Base-by-base conservation (phyloP, 2,888 invertebrate genomes). In the Thereva nobilitata region DNA sequence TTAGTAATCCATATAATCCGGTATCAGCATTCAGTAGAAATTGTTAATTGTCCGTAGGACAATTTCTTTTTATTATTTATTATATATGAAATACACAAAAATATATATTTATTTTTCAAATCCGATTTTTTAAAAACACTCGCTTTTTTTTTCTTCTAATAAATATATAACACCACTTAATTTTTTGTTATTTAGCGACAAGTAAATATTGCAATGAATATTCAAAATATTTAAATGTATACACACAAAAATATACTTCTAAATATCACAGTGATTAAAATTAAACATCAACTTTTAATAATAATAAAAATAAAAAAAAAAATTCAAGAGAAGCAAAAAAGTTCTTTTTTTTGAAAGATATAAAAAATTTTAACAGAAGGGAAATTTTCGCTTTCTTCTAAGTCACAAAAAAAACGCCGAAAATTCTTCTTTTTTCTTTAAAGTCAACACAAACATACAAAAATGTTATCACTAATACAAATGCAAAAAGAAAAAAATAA, bases 1-100 rank as follows among this genome's bases (percentile, higher is more conserved):
- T 69, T 54, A 69, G 64, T 56, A 57, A 53, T 64, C 64, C 64
- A 67, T 64, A 69, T 69, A 69, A 55, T 64, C 64, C 64, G 55
- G 55, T 35, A 37, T 44, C 35, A 64, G 55, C 55, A 55, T 64
- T 38, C 64, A 64, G 54, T 57, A 12, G 3, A 23, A 9, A 38
- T 23, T 41, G 10, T n/a, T 54, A 12, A 12, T 41, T 64, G 63
- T 44, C 63, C 63, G 53, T 53, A 59, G 8, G 53, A 50, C 52
- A 53, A 64, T 52, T 5, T 9, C 5, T 44, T 10, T 41, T 35
- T 9, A 42, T 42, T 12, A 40, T 8, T 8, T 35, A 56, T 5
- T 59, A 37, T 42, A 42, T n/a, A 41, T 54, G n/a, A n/a, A n/a
- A n/a, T 40, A 40, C 40, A 40, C 40, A 38, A 35, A 9, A 40